Percentiles rank a stretch among this genome's conserved stretches.
These are phyloP conservation scores for Sebastes schlegelii DNA, from an alignment of 2,113 vertebrate genomes.

Conservation along the genomic window DNA sequence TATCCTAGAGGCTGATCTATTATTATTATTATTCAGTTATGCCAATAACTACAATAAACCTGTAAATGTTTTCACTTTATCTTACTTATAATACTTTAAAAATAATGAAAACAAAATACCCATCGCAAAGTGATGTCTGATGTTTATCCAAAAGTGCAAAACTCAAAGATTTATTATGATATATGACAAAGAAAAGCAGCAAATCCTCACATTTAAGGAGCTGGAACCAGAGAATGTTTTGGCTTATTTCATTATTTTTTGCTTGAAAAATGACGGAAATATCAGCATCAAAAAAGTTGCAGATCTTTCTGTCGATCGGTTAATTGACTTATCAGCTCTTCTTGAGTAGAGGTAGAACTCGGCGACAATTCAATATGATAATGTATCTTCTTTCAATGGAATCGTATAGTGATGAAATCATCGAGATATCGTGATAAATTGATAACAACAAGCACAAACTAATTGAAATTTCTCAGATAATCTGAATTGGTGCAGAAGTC, in stretches of 20 bases:
- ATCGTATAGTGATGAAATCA: no score
- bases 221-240: not conserved
- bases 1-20: not conserved
- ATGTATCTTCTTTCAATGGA: fast-evolving
- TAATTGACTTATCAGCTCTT: not conserved
- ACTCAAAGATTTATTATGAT: not conserved
- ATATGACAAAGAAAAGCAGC: not conserved
- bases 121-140: not conserved
- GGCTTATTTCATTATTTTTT: not conserved
- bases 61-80: no score
- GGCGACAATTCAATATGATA: not conserved
- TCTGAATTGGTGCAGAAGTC: no score
- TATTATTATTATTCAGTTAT: not conserved
- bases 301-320: not conserved
- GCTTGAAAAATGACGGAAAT: not conserved
- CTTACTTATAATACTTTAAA: no score
- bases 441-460: no score
- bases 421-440: no score
- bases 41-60: not conserved
- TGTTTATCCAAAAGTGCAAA: not conserved
- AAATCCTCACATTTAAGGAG: not conserved
- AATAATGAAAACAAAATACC: no score
- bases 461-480: no score
- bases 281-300: not conserved
- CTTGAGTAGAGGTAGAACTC: no score